Base-by-base conservation (phyloP, 2,113 vertebrate genomes). In the Tupaia tana region DNA sequence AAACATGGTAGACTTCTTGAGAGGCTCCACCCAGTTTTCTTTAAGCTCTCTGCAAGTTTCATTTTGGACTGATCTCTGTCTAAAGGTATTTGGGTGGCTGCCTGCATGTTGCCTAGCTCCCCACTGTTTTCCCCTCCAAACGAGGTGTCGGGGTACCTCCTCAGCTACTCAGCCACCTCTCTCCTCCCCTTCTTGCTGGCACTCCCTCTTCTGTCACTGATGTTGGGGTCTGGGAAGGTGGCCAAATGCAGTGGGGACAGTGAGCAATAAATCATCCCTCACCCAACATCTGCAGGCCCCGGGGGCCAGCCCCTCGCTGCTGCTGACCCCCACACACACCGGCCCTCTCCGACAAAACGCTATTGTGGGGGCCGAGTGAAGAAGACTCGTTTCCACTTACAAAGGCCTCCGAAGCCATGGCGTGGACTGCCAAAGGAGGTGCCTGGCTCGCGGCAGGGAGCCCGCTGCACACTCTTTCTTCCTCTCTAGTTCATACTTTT, bases 191-290 rank as follows among this genome's bases (percentile, higher is more conserved):
- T 10, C 1, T 24, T 4, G 85, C 93, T 83, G 89, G 84, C 59
- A 97, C 98, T 97, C 98, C 98, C 97, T 85, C 97, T 98, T 95
- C 97, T 94, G 98, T 98, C 98, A 97, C 98, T 94, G 31, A 64
- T 43, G n/a, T 97, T 70, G 97, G 98, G 98, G 97, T 99, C 99
- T 99, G 99, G 99, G 99, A 99, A 98, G 98, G 98, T 98, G 96
- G 99, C 99, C 99, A 99, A 99, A 98, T 99, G 99, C 99, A 99
- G 98, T 67, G 96, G 99, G 99, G 99, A 99, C 99, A 99, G 98
- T 94, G 95, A 98, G 99, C 99, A 98, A 99, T 99, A 99, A 99
- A 99, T 99, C 99, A 99, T 99, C 98, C 98, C 98, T 97, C 95
- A 98, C 98, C 98, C 99, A 99, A 99, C 99, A 99, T 99, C 99